Conservation (phyloP, 2,888 invertebrate genomes). For the Therioaphis trifolii region DNA sequence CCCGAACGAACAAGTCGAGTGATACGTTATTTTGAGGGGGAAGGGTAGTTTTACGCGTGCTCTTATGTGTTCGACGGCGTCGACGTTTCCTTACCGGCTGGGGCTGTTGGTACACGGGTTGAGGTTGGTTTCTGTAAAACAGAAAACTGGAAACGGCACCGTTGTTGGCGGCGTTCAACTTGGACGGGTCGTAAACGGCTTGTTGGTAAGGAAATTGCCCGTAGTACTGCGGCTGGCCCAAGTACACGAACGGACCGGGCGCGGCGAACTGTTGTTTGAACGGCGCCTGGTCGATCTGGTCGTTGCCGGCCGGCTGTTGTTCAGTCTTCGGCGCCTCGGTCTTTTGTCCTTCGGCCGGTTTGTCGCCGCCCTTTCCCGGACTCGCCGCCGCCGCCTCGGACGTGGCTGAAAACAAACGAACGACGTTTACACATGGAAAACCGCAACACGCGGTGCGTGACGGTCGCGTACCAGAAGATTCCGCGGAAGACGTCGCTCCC, state of each 20-base stretch:
- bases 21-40: no score
- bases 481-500: slow-evolving; percentile 64
- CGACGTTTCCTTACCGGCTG: slow-evolving; percentile 12
- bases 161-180: slow-evolving; percentile 63
- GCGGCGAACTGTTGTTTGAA: slow-evolving; percentile 2
- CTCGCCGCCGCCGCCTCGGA: not conserved
- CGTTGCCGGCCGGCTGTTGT: not conserved
- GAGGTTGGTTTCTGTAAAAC: slow-evolving; percentile 64
- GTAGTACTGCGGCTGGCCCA: slow-evolving; percentile 71
- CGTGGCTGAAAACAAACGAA: not conserved
- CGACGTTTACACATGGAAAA: no score
- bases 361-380: slow-evolving; percentile 37
- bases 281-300: not conserved
- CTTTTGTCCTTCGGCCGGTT: slow-evolving; percentile 31
- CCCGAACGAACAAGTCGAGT: no score
- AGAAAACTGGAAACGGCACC: slow-evolving; percentile 65
- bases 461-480: slow-evolving; percentile 53
- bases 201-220: slow-evolving; percentile 65
- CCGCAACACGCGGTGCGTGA: no score
- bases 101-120: slow-evolving; percentile 30
- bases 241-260: slow-evolving; percentile 69
- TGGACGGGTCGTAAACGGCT: slow-evolving; percentile 60
- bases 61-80: no score
- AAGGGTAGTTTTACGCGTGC: no score
- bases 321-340: not conserved